A percentile compares a stretch with the other conserved stretches of the same genome.
These are phyloP conservation scores for Ennomos erosarius DNA, from an alignment of 2,888 invertebrate species.

Conservation along the genomic window DNA sequence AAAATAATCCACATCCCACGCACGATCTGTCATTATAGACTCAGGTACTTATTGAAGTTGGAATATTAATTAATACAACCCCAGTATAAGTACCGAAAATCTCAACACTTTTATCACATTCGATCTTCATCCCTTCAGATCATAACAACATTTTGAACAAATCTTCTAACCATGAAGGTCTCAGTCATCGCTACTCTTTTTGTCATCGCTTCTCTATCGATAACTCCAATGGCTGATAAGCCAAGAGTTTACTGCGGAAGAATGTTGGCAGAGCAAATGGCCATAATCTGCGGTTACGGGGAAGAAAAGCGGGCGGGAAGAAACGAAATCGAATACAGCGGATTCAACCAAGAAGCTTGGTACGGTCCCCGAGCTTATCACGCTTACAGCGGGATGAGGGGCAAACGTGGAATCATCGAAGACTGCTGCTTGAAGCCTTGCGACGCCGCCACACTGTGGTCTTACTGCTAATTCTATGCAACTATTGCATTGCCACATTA, in stretches of 20 bases:
- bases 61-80: constrained; percentile 29
- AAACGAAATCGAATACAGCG: constrained; percentile 17
- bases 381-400: constrained; percentile 21
- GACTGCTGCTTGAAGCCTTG: constrained; percentile 33
- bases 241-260: constrained; percentile 31
- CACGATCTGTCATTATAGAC: constrained; percentile 10
- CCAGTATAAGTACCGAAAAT: constrained; percentile 30
- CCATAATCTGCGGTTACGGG: constrained; percentile 20
- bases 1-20: constrained; percentile 26
- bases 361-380: constrained; percentile 25
- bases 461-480: constrained; percentile 24
- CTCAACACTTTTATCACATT: constrained; percentile 21
- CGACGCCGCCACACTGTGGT: constrained; percentile 14
- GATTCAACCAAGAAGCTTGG: constrained; percentile 18
- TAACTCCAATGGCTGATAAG: constrained; percentile 5
- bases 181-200: constrained; percentile 17
- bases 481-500: not conserved
- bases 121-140: constrained; percentile 10
- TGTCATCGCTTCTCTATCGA: constrained; percentile 10
- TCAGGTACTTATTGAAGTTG: constrained; percentile 6
- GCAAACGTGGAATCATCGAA: constrained; percentile 32
- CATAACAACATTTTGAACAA: constrained; percentile 2
- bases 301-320: constrained; percentile 24
- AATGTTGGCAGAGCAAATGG: constrained; percentile 25
- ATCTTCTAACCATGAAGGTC: constrained; percentile 28